Conservation (phyloP, 2,888 invertebrate species). For the Napeogenes inachia region DNA sequence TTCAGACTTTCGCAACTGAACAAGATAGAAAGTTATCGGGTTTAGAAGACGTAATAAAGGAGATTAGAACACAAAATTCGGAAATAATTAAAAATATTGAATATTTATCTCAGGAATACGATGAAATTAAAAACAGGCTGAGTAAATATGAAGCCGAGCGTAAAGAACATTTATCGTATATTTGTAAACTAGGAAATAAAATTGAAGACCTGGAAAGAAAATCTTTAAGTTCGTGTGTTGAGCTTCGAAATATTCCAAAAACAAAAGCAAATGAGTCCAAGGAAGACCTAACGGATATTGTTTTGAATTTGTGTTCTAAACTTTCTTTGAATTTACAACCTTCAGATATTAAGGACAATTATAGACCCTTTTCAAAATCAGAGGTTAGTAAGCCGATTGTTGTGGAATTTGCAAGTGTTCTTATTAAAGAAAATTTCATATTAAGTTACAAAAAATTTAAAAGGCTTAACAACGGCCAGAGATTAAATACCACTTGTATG, state of each 20-base stretch:
- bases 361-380: not conserved
- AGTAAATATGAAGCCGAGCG: conserved; percentile 8
- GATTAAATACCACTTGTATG: too few relatives aligned
- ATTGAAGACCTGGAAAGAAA: conserved; percentile 8
- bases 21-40: conserved; percentile 9
- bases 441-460: too few relatives aligned
- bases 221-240: conserved; percentile 6
- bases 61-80: conserved; percentile 7
- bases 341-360: not conserved
- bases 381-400: not conserved
- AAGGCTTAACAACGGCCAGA: too few relatives aligned
- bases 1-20: conserved; percentile 2
- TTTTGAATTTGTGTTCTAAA: conserved; percentile 8
- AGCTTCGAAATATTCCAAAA: conserved; percentile 10
- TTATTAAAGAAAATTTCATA: too few relatives aligned
- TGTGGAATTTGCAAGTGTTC: conserved; percentile 9
- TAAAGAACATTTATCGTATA: conserved; percentile 6
- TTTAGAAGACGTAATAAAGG: conserved; percentile 8
- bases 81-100: conserved; percentile 9
- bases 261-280: conserved; percentile 5
- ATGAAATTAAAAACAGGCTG: conserved; percentile 11
- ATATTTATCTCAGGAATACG: conserved; percentile 10
- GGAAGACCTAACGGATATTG: conserved; percentile 4
- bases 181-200: conserved; percentile 8
- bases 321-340: conserved; percentile 8